Percentiles rank a stretch among this genome's conserved stretches.
Conservation (phyloP, 2,888 invertebrate genomes). For the Trissolcus brochymenae region DNA sequence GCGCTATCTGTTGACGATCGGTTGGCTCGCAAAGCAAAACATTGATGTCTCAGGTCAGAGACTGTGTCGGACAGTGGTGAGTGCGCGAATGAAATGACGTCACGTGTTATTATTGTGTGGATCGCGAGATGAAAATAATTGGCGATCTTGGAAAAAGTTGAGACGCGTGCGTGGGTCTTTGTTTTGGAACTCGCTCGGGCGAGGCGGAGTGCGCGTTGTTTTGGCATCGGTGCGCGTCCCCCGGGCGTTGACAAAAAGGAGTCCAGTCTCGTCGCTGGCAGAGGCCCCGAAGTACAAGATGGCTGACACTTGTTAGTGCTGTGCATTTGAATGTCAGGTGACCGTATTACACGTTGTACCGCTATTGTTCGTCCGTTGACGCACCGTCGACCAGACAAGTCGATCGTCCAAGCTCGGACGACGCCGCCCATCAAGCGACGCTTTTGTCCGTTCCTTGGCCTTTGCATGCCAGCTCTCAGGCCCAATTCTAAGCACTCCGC, state of each 20-base stretch:
- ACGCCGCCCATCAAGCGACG: conserved; percentile 2
- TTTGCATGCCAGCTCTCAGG: background rate
- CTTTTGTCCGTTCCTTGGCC: background rate
- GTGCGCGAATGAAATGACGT: conserved; percentile 17
- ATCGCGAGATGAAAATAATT: conserved; percentile 18
- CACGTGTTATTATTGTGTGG: conserved; percentile 35
- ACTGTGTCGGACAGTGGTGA: conserved; percentile 12
- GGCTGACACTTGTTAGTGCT: conserved; percentile 77
- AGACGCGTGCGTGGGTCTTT: conserved; percentile 6
- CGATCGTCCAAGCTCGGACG: conserved; percentile 53
- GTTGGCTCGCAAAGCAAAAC: conserved; percentile 28
- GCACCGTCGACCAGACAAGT: conserved; percentile 54
- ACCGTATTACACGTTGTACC: conserved; percentile 3
- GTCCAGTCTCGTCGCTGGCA: conserved; percentile 5
- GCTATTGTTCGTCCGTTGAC: background rate
- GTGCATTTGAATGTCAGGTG: conserved; percentile 66
- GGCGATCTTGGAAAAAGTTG: background rate
- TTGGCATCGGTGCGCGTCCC: conserved; percentile 3
- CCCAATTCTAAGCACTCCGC: background rate
- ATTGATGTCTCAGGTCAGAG: conserved; percentile 31
- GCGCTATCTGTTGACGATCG: conserved; percentile 17
- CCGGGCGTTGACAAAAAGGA: conserved; percentile 12
- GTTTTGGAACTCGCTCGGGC: background rate
- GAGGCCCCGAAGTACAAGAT: conserved; percentile 70
- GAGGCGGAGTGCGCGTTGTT: background rate